phyloP scores from a whole-genome alignment of 2,888 invertebrate species.

The Seladonia tumulorum region DNA sequence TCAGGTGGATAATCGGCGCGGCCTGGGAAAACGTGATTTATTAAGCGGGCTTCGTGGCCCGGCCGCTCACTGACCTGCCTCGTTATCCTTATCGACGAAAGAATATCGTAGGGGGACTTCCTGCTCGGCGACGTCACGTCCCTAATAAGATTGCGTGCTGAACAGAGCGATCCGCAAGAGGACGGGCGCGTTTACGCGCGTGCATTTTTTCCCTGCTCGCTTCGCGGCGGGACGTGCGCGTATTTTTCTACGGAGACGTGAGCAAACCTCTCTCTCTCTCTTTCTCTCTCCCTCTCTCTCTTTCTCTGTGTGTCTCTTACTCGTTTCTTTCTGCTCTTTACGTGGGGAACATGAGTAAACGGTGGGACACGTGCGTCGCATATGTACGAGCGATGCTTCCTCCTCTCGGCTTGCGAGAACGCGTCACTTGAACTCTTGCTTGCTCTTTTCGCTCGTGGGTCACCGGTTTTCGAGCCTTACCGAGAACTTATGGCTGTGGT shows the following conservation, averaged over 20 bases:
- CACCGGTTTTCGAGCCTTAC: background rate
- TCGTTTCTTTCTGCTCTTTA: conserved; percentile 31
- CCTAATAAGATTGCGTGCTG: conserved; percentile 59
- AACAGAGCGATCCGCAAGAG: conserved; percentile 45
- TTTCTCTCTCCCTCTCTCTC: background rate
- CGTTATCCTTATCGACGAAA: conserved; percentile 77
- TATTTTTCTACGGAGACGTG: conserved; percentile 33
- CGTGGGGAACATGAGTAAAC: conserved; percentile 62
- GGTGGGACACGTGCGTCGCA: conserved; percentile 61
- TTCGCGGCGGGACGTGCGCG: conserved; percentile 11
- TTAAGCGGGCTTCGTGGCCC: conserved; percentile 75
- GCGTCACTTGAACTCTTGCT: conserved; percentile 1
- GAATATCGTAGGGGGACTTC: conserved; percentile 73
- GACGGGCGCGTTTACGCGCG: conserved; percentile 46
- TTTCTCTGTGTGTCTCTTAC: background rate
- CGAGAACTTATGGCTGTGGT: background rate
- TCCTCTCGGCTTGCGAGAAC: background rate
- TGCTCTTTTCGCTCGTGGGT: conserved; percentile 11
- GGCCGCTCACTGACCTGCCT: conserved; percentile 75
- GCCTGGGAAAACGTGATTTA: conserved; percentile 80
- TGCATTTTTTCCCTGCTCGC: conserved; percentile 27
- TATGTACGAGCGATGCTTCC: conserved; percentile 32
- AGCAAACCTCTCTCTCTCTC: conserved; percentile 7
- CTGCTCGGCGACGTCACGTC: conserved; percentile 62
- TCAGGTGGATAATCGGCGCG: conserved; percentile 74